Percentiles rank a stretch among this genome's conserved stretches.
phyloP scores from a whole-genome alignment of 2,113 vertebrate genomes.

The Cavia aperea region DNA sequence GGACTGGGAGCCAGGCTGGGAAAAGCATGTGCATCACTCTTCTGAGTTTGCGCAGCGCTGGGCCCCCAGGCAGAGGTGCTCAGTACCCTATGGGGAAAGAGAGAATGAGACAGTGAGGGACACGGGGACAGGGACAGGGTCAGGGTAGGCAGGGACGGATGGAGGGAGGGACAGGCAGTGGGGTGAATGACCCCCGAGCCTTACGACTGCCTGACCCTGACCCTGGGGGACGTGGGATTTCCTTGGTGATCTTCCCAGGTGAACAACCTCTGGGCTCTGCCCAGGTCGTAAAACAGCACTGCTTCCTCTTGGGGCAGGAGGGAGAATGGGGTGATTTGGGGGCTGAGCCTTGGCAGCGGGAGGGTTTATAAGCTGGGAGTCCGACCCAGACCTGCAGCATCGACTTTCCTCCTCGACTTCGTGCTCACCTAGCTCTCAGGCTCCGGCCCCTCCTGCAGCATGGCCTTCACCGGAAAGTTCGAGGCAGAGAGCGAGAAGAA shows the following conservation, averaged over 20 bases:
- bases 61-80: neutral
- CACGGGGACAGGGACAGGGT: neutral
- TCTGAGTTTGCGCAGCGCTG: no score
- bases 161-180: neutral
- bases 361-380: slow-evolving; percentile 54
- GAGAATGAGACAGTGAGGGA: neutral
- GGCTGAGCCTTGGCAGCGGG: neutral
- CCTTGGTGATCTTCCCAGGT: neutral
- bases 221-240: neutral
- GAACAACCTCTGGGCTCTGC: slow-evolving; percentile 50
- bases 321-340: slow-evolving; percentile 47
- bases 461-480: slow-evolving; percentile 65
- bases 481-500: slow-evolving; percentile 64
- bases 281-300: slow-evolving; percentile 45
- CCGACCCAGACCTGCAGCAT: neutral
- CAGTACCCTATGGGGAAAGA: accelerated
- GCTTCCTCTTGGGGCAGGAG: slow-evolving; percentile 28
- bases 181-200: neutral
- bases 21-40: neutral
- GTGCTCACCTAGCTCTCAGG: neutral
- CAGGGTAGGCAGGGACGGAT: neutral
- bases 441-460: neutral
- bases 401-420: neutral
- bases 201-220: neutral
- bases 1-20: neutral